phyloP scores from a whole-genome alignment of 2,797 vertebrate species.

The Myripristis jacobus region DNA sequence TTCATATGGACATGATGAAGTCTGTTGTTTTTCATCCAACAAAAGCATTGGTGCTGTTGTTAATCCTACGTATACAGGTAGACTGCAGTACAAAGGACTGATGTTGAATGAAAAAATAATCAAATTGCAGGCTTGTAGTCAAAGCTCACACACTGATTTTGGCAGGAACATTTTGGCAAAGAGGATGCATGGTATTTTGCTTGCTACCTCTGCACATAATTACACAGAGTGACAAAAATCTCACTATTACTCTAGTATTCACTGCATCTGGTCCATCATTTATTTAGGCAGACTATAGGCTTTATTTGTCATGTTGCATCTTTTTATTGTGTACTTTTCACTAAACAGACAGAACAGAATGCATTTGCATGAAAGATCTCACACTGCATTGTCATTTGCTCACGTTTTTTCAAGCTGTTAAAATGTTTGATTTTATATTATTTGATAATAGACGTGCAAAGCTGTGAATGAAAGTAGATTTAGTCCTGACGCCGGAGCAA shows the following conservation, averaged over 20 bases:
- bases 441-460: neutral
- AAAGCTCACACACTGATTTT: slow-evolving; percentile 56
- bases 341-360: slow-evolving; percentile 14
- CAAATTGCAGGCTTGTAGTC: slow-evolving; percentile 60
- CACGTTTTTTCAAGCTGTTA: neutral
- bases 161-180: slow-evolving; percentile 51
- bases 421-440: neutral
- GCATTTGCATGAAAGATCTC: slow-evolving; percentile 18
- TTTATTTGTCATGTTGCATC: slow-evolving; percentile 26
- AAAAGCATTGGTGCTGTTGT: slow-evolving; percentile 57
- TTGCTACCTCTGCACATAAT: slow-evolving; percentile 39
- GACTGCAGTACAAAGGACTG: slow-evolving; percentile 41
- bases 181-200: slow-evolving; percentile 40
- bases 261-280: slow-evolving; percentile 33
- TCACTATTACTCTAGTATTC: slow-evolving; percentile 20
- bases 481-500: neutral
- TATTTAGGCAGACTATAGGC: slow-evolving; percentile 11
- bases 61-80: slow-evolving; percentile 45
- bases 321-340: neutral
- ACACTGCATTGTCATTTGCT: slow-evolving; percentile 7
- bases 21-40: slow-evolving; percentile 19
- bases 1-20: slow-evolving; percentile 54
- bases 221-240: slow-evolving; percentile 48
- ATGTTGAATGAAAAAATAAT: slow-evolving; percentile 49
- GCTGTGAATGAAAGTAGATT: neutral